Evolutionary conservation across 2,113 vertebrate species (phyloP), one percentile per base, ranked within the genome.

Genomic region (Xiphophorus couchianus): DNA sequence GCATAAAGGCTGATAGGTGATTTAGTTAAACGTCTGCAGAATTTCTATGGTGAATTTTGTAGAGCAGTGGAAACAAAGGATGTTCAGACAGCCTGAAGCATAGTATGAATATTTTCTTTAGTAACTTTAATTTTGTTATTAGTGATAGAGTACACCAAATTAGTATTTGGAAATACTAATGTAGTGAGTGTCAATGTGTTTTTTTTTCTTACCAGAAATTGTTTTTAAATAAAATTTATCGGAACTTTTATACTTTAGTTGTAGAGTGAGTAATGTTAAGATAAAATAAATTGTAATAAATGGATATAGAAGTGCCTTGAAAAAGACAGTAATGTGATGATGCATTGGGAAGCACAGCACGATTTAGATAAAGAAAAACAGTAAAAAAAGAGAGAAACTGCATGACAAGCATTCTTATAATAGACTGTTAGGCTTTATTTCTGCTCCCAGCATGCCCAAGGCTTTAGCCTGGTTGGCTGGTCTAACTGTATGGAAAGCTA

Each of bases 401-500:
- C 42, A 72, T 88, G 79, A 85, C 76, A 86, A 86, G 63, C 85
- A 77, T 85, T 82, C 77, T 91, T 81, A 80, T 91, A 73, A 66
- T 73, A 54, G 74, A 76, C 72, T 80, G 71, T 65, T 76, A 70
- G 71, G 30, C 80, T 73, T 62, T 81, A 65, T 79, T 31, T 25
- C 29, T 81, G 82, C 70, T 88, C 85, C 10, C 74, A 82, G 90
- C 83, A 73, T 35, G 77, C 86, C 71, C 86, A 86, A 66, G 89
- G 87, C 82, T 71, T 77, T 48, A 86, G 87, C 88, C 87, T 85
- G 89, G 83, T 90, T 91, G 85, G 89, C 83, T 80, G 77, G 30
- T 84, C 80, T 71, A 81, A 71, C 87, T 76, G 77, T 86, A 84
- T 77, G 63, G 79, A 71, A 72, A 63, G 74, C 62, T 60, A 80